These are phyloP conservation scores for Parazoanthus swiftii DNA, from an alignment of 92 coral and sea anemone species.

Conservation along the genomic window DNA sequence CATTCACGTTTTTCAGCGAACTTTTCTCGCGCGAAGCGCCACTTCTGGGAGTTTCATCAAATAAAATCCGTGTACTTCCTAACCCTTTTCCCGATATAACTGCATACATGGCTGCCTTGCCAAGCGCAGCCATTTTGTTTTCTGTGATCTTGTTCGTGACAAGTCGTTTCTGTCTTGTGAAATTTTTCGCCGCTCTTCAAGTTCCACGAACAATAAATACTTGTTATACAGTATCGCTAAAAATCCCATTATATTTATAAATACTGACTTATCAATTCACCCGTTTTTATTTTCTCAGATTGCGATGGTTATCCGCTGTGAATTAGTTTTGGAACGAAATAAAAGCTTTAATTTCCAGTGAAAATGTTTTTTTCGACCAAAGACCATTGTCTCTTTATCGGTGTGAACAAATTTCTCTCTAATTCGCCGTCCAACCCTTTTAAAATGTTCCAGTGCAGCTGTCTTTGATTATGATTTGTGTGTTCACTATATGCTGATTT, in stretches of 20 bases:
- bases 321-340: neutral
- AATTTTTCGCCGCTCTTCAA: conserved; percentile 2
- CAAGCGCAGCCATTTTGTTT: neutral
- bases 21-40: neutral
- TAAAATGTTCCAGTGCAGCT: neutral
- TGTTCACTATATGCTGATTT: neutral
- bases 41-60: neutral
- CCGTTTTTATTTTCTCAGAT: too few species aligned
- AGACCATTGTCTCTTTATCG: neutral
- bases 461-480: neutral
- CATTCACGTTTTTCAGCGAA: neutral
- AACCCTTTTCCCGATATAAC: conserved; percentile 9
- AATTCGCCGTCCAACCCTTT: neutral
- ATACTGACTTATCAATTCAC: neutral
- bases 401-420: neutral
- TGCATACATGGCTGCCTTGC: conserved; percentile 5
- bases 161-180: conserved; percentile 6
- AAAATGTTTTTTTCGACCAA: neutral
- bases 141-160: neutral
- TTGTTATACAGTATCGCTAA: too few species aligned
- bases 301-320: neutral
- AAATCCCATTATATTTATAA: neutral
- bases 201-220: neutral
- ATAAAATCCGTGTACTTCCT: neutral
- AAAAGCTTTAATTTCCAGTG: neutral